Base-by-base conservation (phyloP, 2,113 vertebrate genomes). In the Osmerus mordax region DNA sequence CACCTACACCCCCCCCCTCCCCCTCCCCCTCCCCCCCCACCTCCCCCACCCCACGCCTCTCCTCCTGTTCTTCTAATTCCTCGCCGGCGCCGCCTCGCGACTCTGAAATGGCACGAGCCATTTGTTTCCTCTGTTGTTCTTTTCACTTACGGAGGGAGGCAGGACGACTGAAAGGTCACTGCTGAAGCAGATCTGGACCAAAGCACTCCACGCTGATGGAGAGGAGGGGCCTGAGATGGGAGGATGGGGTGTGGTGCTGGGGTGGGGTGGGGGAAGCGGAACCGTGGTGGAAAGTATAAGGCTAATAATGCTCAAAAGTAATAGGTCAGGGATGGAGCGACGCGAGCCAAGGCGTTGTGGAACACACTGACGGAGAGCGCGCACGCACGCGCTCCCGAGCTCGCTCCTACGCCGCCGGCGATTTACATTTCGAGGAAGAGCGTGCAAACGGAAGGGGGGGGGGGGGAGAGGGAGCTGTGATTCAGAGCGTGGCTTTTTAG, bases 21-120 rank as follows among this genome's bases (percentile, higher is more conserved):
- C 65, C 61, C 63, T 3, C 12, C 12, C 23, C 80, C 79, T 23
- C 23, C 23, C 23, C 23, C 23, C 23, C 84, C 52, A 29, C 62
- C 6, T 12, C 5, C 25, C 23, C 82, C 51, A 23, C 3, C 16
- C 3, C n/a, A 80, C 82, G 79, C 79, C 83, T 78, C 81, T 86
- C 65, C 41, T 47, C 16, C 62, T n/a, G 58, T n/a, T 21, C 69
- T 75, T 71, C 79, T 82, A 84, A 83, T 81, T 70, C 81, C 81
- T 83, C 81, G 15, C 4, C 12, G 18, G 4, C 58, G 25, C 1
- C 83, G 83, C 87, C 84, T 36, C 41, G 9, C 41, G 41, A 83
- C 70, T 88, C 85, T 81, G 77, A 86, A 87, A 88, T 83, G 80
- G 84, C 88, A 84, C 74, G 58, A 82, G 78, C 71, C 78, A 69